phyloP scores from a whole-genome alignment of 2,797 vertebrate genomes.

The Salmo trutta region DNA sequence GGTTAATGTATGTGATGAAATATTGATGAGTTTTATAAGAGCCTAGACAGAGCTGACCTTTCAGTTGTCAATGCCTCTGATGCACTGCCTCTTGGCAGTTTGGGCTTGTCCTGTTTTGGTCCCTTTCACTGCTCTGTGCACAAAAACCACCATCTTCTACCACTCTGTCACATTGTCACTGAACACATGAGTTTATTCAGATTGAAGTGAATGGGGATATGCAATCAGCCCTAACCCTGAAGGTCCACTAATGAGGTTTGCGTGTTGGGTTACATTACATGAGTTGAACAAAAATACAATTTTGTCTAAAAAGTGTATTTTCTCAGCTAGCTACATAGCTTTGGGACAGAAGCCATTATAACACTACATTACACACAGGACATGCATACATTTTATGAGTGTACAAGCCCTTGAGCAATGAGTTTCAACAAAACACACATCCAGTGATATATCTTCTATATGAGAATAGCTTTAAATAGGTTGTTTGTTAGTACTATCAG shows the following conservation, averaged over 20 bases:
- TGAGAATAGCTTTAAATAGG: background rate
- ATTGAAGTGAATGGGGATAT: background rate
- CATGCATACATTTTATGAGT: background rate
- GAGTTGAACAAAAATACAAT: background rate
- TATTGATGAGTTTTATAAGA: constrained; percentile 61
- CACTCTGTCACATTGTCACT: background rate
- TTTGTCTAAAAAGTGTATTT: background rate
- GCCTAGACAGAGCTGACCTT: constrained; percentile 53
- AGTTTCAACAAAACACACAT: background rate
- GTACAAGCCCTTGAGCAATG: background rate
- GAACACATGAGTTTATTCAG: background rate
- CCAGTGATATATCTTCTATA: background rate
- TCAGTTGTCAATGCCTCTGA: constrained; percentile 41
- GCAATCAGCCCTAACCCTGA: background rate
- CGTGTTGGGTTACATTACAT: background rate
- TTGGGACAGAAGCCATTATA: background rate
- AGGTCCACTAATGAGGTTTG: background rate
- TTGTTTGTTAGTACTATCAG: background rate
- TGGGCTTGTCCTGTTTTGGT: constrained; percentile 8
- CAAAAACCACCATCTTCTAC: constrained; percentile 3
- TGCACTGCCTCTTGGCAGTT: constrained; percentile 7
- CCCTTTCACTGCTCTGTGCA: constrained; percentile 16
- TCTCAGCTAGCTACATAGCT: too few species aligned
- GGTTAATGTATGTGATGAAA: constrained; percentile 67
- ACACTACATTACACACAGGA: background rate